A percentile compares a stretch with the other conserved stretches of the same genome.
phyloP scores from a whole-genome alignment of 2,113 vertebrate species.

The Sylvia atricapilla region DNA sequence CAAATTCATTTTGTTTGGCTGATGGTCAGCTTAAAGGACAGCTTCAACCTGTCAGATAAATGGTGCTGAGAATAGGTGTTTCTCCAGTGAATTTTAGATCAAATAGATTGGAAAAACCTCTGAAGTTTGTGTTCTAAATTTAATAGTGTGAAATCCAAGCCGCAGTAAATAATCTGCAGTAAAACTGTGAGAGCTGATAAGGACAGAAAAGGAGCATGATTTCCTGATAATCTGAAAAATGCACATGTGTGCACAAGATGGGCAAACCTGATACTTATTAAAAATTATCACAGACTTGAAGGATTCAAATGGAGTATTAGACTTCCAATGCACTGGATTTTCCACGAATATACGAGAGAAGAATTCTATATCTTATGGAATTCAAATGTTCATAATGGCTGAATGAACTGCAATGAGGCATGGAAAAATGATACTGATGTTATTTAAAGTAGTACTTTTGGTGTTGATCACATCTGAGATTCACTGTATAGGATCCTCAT shows the following conservation, averaged over 20 bases:
- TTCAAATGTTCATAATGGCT: neutral
- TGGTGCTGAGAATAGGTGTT: neutral
- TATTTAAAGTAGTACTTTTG: neutral
- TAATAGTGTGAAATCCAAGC: neutral
- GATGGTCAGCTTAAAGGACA: neutral
- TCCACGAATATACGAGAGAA: neutral
- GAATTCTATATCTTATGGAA: neutral
- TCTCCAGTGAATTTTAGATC: neutral
- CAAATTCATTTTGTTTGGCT: neutral
- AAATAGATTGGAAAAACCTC: neutral
- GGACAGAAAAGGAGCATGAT: neutral
- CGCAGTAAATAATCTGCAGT: neutral
- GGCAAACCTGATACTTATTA: neutral
- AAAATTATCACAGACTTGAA: neutral
- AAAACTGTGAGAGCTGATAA: neutral
- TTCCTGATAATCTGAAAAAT: constrained; percentile 2
- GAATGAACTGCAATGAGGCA: neutral
- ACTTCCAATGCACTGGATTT: neutral
- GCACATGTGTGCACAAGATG: neutral
- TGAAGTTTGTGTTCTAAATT: neutral
- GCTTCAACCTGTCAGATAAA: neutral
- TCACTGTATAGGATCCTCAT: neutral
- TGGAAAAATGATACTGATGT: neutral
- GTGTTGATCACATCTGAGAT: neutral
- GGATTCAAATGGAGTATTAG: neutral